These are phyloP conservation scores for Yponomeuta malinellus DNA, from an alignment of 2,888 invertebrate genomes.

Conservation along the genomic window DNA sequence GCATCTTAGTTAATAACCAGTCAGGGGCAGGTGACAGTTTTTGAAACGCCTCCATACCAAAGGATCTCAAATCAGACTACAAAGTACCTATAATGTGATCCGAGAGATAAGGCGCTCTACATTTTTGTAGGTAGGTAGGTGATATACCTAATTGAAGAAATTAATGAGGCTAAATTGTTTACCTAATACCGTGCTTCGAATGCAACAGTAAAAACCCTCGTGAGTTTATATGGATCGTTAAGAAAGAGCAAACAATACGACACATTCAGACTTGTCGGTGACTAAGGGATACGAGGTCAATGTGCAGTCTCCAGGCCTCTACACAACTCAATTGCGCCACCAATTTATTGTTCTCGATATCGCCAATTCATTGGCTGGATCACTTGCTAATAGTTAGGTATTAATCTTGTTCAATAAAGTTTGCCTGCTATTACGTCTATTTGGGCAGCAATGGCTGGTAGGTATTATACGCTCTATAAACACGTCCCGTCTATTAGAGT, in stretches of 20 bases:
- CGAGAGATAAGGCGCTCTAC: not conserved
- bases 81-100: not conserved
- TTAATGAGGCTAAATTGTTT: not conserved
- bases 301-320: conserved; percentile 9
- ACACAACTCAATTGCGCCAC: conserved; percentile 33
- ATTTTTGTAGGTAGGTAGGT: not conserved
- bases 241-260: not conserved
- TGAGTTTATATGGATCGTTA: not conserved
- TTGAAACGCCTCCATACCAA: conserved; percentile 7
- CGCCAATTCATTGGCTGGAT: conserved; percentile 50
- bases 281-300: conserved; percentile 12
- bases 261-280: not conserved
- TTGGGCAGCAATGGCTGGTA: not conserved
- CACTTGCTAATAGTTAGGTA: conserved; percentile 32
- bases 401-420: conserved; percentile 25
- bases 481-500: too few species aligned
- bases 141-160: not conserved
- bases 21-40: not conserved
- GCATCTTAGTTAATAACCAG: too few species aligned
- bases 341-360: conserved; percentile 40
- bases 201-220: not conserved
- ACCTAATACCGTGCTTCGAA: not conserved
- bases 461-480: too few species aligned
- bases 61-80: not conserved
- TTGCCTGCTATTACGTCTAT: not conserved